Evolutionary conservation across 2,113 vertebrate species (phyloP).

Genomic region (Tapirus terrestris): DNA sequence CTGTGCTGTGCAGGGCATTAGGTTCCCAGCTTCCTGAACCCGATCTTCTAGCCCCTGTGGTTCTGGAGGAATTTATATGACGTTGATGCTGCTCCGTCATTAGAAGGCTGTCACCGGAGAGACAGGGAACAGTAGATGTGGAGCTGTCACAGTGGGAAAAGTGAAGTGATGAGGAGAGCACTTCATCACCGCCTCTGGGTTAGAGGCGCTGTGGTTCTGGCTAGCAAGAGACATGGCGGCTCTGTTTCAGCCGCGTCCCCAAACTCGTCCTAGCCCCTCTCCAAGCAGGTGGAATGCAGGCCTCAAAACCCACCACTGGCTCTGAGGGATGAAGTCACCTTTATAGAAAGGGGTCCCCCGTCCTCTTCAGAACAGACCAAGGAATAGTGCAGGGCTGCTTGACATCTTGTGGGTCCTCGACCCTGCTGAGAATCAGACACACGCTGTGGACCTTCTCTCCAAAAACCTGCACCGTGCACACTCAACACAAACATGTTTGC

Average conservation of each 20-base stretch:
- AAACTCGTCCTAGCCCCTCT: no score
- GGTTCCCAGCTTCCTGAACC: background rate
- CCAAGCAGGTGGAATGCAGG: background rate
- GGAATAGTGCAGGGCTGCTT: background rate
- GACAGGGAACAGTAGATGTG: conserved; percentile 53
- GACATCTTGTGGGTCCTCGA: background rate
- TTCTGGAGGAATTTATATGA: conserved; percentile 44
- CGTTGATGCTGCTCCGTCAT: conserved; percentile 22
- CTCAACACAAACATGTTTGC: background rate
- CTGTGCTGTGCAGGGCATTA: background rate
- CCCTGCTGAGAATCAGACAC: background rate
- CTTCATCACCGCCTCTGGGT: background rate
- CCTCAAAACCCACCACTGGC: background rate
- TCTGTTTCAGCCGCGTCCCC: background rate
- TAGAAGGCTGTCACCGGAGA: conserved; percentile 64
- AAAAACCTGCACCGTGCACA: background rate
- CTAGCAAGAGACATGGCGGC: background rate
- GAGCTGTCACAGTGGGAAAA: conserved; percentile 33
- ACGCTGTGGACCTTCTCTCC: background rate
- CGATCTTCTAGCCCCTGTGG: background rate
- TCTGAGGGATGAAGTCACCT: background rate
- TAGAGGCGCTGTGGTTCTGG: background rate
- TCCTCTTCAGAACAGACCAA: background rate
- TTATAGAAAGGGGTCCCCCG: background rate
- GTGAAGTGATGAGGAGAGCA: background rate